These are phyloP conservation scores for Oceanodroma leucorhoa DNA, from an alignment of 2,797 vertebrate genomes.

Conservation along the genomic window DNA sequence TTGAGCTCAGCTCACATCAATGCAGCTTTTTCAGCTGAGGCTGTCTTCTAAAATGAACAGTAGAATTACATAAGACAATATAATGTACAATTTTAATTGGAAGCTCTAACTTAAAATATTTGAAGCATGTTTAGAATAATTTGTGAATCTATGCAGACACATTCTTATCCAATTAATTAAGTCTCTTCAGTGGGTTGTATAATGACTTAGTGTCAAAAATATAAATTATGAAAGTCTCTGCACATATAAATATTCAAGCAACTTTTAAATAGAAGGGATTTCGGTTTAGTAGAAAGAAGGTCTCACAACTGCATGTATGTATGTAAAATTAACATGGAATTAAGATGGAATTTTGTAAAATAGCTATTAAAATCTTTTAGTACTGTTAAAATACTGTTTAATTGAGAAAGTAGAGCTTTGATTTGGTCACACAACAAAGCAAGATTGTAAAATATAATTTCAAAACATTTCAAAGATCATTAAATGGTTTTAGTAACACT, in stretches of 20 bases:
- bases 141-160: slow-evolving; percentile 61
- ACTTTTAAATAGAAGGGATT: slow-evolving; percentile 61
- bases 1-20: slow-evolving; percentile 73
- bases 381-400: neutral
- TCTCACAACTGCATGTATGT: neutral
- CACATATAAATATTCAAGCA: slow-evolving; percentile 56
- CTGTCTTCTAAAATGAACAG: slow-evolving; percentile 60
- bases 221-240: slow-evolving; percentile 59
- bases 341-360: neutral
- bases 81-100: slow-evolving; percentile 76
- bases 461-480: neutral
- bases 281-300: slow-evolving; percentile 26
- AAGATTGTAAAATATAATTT: neutral
- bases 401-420: slow-evolving; percentile 1
- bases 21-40: slow-evolving; percentile 57
- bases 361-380: neutral
- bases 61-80: slow-evolving; percentile 71
- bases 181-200: slow-evolving; percentile 49
- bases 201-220: slow-evolving; percentile 68
- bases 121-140: slow-evolving; percentile 73
- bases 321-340: slow-evolving; percentile 37
- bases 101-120: slow-evolving; percentile 74
- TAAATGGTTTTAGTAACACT: neutral
- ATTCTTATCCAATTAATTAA: slow-evolving; percentile 71
- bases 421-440: neutral